Base-by-base conservation (phyloP, 1,140 invertebrate species). In the Tetragnatha versicolor region DNA sequence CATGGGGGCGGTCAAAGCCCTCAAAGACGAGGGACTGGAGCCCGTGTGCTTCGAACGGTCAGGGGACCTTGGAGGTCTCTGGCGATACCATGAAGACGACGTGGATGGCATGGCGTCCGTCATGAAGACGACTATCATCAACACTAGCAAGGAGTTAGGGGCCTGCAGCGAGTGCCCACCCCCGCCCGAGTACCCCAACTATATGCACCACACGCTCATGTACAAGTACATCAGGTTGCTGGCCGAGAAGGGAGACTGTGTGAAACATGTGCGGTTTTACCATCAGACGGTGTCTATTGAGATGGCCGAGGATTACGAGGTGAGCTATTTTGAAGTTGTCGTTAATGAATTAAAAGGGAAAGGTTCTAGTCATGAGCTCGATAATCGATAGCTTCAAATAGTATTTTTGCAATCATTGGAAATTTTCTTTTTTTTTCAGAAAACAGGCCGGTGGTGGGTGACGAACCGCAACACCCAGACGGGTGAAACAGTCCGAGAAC, bases 11-110 rank as follows among this genome's bases (percentile, higher is more conserved):
- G 84, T 87, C 51, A 88, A 88, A 79, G 82, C 80, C 31, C 85
- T 86, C 66, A 68, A 88, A 53, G 88, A 89, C 72, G 83, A 85
- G 69, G 84, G 83, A 0, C 61, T 86, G 45, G 82, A 85, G 29
- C 83, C 84, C 0, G 84, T 86, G 3, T 87, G 88, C 81, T 89
- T 85, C 77, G 88, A 89, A 81, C 84, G 83, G 68, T 84, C 84
- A 22, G 51, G 82, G 55, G 84, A 87, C 73, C 83, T 88, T 35
- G 89, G 88, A 4, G 88, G 88, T 33, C 82, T 89, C 2, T 89
- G 88, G 88, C 86, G 87, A 69, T 89, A 88, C 79, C 53, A 84
- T n/a, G 84, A 86, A 2, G 81, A 85, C 12, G 82, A 83, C 10
- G 82, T 81, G 10, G 14, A 83, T 80, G 69, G 84, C 65, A 27